These are phyloP conservation scores for Smittia sp. DNA, from an alignment of 2,888 invertebrate species.

Conservation along the genomic window DNA sequence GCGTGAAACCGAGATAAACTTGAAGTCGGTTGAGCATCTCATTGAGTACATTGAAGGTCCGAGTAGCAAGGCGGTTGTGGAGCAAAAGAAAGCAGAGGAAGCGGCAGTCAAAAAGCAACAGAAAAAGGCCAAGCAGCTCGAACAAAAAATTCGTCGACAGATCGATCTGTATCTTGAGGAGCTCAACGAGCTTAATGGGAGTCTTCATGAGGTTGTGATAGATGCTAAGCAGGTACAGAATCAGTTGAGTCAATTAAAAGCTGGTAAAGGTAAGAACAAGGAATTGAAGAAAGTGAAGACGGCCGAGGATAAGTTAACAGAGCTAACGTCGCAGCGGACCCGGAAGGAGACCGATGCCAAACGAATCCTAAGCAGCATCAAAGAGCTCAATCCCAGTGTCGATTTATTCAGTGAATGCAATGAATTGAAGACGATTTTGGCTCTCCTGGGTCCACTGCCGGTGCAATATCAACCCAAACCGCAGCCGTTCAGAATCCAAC, in stretches of 20 bases:
- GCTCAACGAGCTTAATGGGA: neutral
- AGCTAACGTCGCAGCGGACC: neutral
- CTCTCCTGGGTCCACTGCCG: neutral
- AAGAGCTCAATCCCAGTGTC: slow-evolving; percentile 10
- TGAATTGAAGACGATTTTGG: slow-evolving; percentile 17
- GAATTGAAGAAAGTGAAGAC: slow-evolving; percentile 12
- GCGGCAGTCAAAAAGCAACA: slow-evolving; percentile 3
- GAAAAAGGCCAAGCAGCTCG: slow-evolving; percentile 23
- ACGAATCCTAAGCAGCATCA: neutral
- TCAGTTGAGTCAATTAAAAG: slow-evolving; percentile 35
- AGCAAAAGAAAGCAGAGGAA: slow-evolving; percentile 33
- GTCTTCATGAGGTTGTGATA: neutral
- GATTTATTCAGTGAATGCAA: slow-evolving; percentile 11
- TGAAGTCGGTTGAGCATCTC: slow-evolving; percentile 36
- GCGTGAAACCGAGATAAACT: slow-evolving; percentile 26
- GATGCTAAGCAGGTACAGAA: slow-evolving; percentile 31
- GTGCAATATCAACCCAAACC: neutral
- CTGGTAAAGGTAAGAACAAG: slow-evolving; percentile 24
- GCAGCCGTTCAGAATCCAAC: neutral
- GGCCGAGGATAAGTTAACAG: slow-evolving; percentile 24
- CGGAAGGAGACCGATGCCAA: slow-evolving; percentile 5
- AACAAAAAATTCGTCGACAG: slow-evolving; percentile 27
- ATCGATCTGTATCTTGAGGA: slow-evolving; percentile 14
- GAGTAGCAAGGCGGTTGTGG: slow-evolving; percentile 17
- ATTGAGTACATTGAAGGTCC: slow-evolving; percentile 41